phyloP scores from a whole-genome alignment of 2,888 invertebrate genomes.

The Pharmacophagus antenor region DNA sequence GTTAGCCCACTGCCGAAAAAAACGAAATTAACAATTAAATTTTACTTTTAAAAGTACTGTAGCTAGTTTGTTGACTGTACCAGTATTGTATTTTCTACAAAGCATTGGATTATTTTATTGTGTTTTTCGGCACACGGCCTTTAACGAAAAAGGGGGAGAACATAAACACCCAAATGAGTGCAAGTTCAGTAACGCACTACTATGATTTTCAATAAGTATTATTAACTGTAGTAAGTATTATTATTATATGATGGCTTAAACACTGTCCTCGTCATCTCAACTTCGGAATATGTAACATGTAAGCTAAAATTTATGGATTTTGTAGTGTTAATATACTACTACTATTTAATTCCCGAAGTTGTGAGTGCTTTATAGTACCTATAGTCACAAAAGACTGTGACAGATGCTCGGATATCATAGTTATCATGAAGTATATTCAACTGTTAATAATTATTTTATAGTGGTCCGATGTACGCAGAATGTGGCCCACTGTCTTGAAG shows the following conservation, averaged over 20 bases:
- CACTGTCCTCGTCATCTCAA: slow-evolving; percentile 1
- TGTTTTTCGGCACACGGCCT: slow-evolving; percentile 63
- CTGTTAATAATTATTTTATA: too few species aligned
- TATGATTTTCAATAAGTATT: slow-evolving; percentile 25
- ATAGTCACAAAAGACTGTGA: too few species aligned
- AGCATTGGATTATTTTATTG: slow-evolving; percentile 74
- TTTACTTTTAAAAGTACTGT: too few species aligned
- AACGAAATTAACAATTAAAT: too few species aligned
- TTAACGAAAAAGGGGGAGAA: slow-evolving; percentile 45
- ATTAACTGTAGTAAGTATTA: slow-evolving; percentile 13
- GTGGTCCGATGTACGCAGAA: too few species aligned
- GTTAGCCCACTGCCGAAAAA: too few species aligned
- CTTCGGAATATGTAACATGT: neutral
- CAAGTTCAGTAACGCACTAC: slow-evolving; percentile 29
- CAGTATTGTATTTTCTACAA: slow-evolving; percentile 47
- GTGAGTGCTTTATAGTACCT: too few species aligned
- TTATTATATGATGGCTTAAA: slow-evolving; percentile 13
- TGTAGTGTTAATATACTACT: too few species aligned
- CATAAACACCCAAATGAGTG: slow-evolving; percentile 42
- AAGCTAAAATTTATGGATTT: neutral
- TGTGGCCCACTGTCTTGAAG: too few species aligned
- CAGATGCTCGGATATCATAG: too few species aligned
- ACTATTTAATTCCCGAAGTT: too few species aligned
- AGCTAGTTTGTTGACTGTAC: slow-evolving; percentile 19
- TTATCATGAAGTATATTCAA: too few species aligned